Conservation (phyloP, 2,797 vertebrate genomes). For the Thunnus albacares region DNA sequence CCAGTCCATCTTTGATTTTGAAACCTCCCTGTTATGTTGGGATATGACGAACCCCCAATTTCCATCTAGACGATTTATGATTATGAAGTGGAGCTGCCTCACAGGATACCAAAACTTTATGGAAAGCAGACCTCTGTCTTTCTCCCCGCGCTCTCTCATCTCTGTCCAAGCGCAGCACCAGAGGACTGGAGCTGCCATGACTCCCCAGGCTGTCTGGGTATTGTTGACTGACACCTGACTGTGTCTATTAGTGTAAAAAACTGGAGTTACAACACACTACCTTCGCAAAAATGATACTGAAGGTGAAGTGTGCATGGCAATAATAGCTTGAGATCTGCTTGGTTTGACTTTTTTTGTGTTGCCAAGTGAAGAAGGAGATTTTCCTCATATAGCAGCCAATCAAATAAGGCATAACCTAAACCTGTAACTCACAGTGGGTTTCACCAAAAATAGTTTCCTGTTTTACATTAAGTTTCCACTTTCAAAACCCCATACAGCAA, state of each 20-base stretch:
- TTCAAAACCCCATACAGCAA: constrained; percentile 85
- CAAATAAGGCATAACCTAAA: constrained; percentile 83
- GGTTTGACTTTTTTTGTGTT: constrained; percentile 56
- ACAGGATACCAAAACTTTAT: constrained; percentile 81
- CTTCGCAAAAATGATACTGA: constrained; percentile 19
- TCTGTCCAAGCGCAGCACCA: constrained; percentile 75
- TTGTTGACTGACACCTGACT: constrained; percentile 81
- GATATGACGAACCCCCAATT: constrained; percentile 72
- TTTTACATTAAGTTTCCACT: constrained; percentile 85
- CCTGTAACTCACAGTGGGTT: constrained; percentile 74
- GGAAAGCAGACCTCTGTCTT: constrained; percentile 81
- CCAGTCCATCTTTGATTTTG: constrained; percentile 68
- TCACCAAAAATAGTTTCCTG: constrained; percentile 85
- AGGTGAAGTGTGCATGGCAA: not conserved
- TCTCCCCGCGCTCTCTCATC: constrained; percentile 73
- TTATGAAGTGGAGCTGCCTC: constrained; percentile 81
- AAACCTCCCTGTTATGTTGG: constrained; percentile 70
- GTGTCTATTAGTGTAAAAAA: constrained; percentile 60
- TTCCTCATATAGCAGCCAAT: constrained; percentile 72
- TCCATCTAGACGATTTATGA: constrained; percentile 83
- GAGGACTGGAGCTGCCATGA: constrained; percentile 59
- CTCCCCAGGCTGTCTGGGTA: constrained; percentile 69
- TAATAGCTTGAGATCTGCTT: constrained; percentile 19
- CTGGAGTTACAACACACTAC: constrained; percentile 32
- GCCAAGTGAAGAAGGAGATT: constrained; percentile 85